Evolutionary conservation across 2,797 vertebrate species (phyloP).

Genomic region (Chiroxiphia lanceolata): DNA sequence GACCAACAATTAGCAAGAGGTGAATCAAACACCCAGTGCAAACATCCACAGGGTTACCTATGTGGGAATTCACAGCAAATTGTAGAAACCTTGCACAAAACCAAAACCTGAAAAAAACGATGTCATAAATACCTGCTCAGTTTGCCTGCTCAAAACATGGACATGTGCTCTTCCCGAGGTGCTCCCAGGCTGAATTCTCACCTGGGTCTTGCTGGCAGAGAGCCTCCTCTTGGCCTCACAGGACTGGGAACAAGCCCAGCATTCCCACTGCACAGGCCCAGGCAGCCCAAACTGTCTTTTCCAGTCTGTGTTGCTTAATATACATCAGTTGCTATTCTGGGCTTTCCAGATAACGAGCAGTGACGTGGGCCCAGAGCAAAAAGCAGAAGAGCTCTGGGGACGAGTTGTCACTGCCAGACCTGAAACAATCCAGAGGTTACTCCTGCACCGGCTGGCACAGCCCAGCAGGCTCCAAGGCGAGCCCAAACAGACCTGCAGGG

Average conservation of each 20-base stretch:
- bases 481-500: not conserved
- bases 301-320: not conserved
- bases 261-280: not conserved
- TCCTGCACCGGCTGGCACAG: not conserved
- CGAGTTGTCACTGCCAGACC: not conserved
- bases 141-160: not conserved
- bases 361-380: not conserved
- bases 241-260: not conserved
- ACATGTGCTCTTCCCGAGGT: not conserved
- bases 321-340: not conserved
- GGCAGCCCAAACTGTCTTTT: not conserved
- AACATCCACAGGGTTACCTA: not conserved
- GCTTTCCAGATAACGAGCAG: not conserved
- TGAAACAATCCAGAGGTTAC: not conserved
- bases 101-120: not conserved
- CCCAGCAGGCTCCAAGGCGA: not conserved
- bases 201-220: not conserved
- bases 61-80: constrained; percentile 23
- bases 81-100: not conserved
- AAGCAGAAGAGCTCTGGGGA: constrained; percentile 10
- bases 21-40: not conserved
- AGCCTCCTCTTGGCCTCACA: not conserved
- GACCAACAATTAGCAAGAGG: not conserved
- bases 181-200: not conserved
- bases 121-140: not conserved